These are phyloP conservation scores for Hypomesus transpacificus DNA, from an alignment of 2,113 vertebrate genomes.

Conservation along the genomic window DNA sequence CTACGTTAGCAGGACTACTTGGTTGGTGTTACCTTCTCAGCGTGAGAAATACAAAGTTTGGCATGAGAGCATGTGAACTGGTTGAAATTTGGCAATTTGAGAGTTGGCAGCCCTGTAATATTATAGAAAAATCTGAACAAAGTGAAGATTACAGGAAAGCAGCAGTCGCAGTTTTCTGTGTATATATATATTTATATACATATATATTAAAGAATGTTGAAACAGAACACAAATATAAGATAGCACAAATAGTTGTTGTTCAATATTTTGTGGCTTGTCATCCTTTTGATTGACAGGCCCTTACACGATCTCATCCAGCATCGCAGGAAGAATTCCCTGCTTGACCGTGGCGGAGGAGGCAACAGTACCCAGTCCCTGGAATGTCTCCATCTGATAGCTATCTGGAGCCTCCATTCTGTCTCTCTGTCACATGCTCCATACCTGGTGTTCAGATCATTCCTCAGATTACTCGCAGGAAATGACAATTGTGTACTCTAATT, in stretches of 20 bases:
- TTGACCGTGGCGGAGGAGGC: slow-evolving; percentile 1
- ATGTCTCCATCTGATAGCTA: slow-evolving; percentile 28
- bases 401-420: slow-evolving; percentile 34
- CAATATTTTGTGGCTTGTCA: not conserved
- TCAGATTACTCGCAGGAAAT: not conserved
- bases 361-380: slow-evolving; percentile 17
- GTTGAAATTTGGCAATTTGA: too few relatives aligned
- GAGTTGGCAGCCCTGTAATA: too few relatives aligned
- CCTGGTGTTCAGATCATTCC: not conserved
- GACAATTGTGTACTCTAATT: not conserved
- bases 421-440: slow-evolving; percentile 50
- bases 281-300: slow-evolving; percentile 38
- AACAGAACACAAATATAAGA: not conserved
- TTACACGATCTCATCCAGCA: slow-evolving; percentile 32
- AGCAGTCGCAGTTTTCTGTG: too few relatives aligned
- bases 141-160: too few relatives aligned
- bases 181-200: too few relatives aligned
- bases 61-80: too few relatives aligned
- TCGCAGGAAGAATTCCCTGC: slow-evolving; percentile 16
- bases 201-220: too few relatives aligned
- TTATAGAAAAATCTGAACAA: too few relatives aligned
- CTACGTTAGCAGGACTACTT: too few relatives aligned
- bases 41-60: too few relatives aligned
- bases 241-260: not conserved
- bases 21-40: too few relatives aligned